Conservation (phyloP, 2,797 vertebrate genomes). For the Anguilla obscura region DNA sequence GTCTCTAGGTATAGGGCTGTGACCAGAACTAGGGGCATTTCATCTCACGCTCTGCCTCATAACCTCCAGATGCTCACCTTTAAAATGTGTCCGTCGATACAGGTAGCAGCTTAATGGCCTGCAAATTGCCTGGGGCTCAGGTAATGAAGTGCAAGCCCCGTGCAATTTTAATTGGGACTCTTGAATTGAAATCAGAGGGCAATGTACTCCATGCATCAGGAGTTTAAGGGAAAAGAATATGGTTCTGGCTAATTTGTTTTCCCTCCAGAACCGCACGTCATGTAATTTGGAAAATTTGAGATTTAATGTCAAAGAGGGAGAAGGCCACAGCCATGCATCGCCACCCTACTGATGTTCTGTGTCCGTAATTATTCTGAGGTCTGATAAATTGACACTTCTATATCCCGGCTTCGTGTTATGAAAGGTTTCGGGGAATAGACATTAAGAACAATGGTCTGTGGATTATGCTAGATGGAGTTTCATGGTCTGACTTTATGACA, state of each 20-base stretch:
- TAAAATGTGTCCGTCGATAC: constrained; percentile 74
- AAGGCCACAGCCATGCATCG: constrained; percentile 69
- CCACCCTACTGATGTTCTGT: constrained; percentile 62
- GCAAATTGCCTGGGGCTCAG: constrained; percentile 71
- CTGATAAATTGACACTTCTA: constrained; percentile 47
- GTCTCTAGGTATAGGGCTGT: constrained; percentile 70
- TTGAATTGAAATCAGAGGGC: constrained; percentile 75
- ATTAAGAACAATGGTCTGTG: constrained; percentile 46
- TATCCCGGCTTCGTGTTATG: constrained; percentile 42
- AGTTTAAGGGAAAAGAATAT: constrained; percentile 69
- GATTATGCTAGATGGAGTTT: constrained; percentile 52
- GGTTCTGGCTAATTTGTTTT: constrained; percentile 67
- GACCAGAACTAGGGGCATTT: constrained; percentile 67
- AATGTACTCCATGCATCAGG: constrained; percentile 73
- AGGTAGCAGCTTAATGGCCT: constrained; percentile 77
- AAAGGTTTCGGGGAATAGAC: constrained; percentile 41
- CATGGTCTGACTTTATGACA: constrained; percentile 49
- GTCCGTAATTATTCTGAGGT: constrained; percentile 70
- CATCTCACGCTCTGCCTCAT: constrained; percentile 77
- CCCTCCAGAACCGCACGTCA: constrained; percentile 56
- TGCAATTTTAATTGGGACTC: constrained; percentile 81
- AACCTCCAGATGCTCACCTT: constrained; percentile 82
- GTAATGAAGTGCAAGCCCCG: constrained; percentile 79
- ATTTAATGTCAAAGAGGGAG: constrained; percentile 64
- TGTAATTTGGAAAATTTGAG: constrained; percentile 69